Evolutionary conservation across 2,888 invertebrate species (phyloP).

Genomic region (Hirtodrosophila alboralis): DNA sequence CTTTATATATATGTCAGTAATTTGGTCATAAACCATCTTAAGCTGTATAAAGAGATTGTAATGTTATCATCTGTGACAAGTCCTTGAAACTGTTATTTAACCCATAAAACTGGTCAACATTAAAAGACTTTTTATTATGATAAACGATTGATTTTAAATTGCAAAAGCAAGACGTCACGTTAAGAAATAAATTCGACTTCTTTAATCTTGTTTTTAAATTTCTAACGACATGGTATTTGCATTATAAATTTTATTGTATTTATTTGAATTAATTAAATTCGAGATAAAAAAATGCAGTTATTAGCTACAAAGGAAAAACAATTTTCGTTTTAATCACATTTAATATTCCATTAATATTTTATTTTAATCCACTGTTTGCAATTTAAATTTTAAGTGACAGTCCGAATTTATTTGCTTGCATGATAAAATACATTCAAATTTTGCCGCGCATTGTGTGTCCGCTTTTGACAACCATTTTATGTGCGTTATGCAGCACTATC

Average conservation of each 20-base stretch:
- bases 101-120: slow-evolving; percentile 20
- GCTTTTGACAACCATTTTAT: not conserved
- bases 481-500: not conserved
- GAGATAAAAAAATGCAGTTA: too few relatives aligned
- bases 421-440: slow-evolving; percentile 12
- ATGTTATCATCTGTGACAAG: slow-evolving; percentile 16
- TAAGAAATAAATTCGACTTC: not conserved
- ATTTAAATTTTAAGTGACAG: not conserved
- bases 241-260: too few relatives aligned
- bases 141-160: slow-evolving; percentile 5
- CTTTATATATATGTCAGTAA: slow-evolving; percentile 12
- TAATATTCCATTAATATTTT: too few relatives aligned
- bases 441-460: slow-evolving; percentile 19
- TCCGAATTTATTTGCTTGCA: not conserved
- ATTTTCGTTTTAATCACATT: too few relatives aligned
- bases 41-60: slow-evolving; percentile 22
- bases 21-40: slow-evolving; percentile 15
- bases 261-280: too few relatives aligned
- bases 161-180: not conserved
- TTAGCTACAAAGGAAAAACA: too few relatives aligned
- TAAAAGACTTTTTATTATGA: slow-evolving; percentile 11
- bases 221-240: too few relatives aligned
- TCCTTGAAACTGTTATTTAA: slow-evolving; percentile 38
- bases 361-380: too few relatives aligned
- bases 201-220: too few relatives aligned